phyloP scores from a whole-genome alignment of 2,113 vertebrate species.

The Theristicus caerulescens region DNA sequence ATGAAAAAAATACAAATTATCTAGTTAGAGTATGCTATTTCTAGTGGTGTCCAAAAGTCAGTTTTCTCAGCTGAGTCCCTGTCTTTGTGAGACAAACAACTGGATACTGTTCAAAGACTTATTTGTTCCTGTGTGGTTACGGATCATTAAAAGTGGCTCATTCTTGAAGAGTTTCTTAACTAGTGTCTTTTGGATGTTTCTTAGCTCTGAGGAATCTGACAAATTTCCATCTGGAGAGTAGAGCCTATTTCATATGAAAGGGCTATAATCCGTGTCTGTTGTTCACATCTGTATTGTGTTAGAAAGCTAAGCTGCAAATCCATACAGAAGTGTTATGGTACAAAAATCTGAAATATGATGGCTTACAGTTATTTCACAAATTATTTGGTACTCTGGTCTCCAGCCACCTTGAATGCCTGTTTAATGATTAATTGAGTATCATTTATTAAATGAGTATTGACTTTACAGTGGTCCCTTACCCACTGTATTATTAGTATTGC shows the following conservation, averaged over 20 bases:
- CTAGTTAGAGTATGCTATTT: constrained; percentile 9
- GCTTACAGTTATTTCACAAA: neutral
- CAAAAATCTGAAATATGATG: constrained; percentile 6
- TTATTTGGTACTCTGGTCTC: neutral
- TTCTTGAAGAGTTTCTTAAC: constrained; percentile 53
- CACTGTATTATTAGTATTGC: neutral
- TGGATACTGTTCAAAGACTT: constrained; percentile 53
- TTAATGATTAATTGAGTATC: neutral
- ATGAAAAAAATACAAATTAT: neutral
- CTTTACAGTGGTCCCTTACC: neutral
- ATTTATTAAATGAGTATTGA: neutral
- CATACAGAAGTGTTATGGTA: constrained; percentile 7
- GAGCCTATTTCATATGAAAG: constrained; percentile 43
- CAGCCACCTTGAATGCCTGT: neutral
- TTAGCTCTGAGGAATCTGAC: constrained; percentile 55
- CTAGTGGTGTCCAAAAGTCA: constrained; percentile 41
- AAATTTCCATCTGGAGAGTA: constrained; percentile 58
- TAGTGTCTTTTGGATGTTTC: constrained; percentile 36
- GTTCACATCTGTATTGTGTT: constrained; percentile 40
- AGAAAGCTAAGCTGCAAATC: constrained; percentile 29
- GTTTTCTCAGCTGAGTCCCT: constrained; percentile 48
- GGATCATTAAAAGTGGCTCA: constrained; percentile 56
- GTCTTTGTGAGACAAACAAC: constrained; percentile 47
- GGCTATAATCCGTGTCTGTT: constrained; percentile 38
- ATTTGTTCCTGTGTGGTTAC: constrained; percentile 55